Evolutionary conservation across 1,140 invertebrate genomes (phyloP).

Genomic region (Brachionus rubens): DNA sequence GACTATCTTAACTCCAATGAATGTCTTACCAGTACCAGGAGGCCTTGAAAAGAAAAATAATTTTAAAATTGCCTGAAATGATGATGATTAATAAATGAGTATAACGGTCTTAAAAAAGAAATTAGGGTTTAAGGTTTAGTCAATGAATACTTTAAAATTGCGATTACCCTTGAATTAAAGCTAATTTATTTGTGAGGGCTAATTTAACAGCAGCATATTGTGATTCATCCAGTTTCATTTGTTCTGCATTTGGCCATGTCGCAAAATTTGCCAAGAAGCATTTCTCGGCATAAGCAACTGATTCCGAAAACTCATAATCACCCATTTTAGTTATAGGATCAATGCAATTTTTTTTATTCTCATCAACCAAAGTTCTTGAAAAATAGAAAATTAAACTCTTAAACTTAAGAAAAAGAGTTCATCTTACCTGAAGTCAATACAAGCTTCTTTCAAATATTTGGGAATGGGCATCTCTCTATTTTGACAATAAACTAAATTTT

Average conservation of each 20-base stretch:
- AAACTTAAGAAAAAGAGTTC: no score
- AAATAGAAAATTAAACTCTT: no score
- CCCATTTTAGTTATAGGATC: background rate
- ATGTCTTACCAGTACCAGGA: conserved; percentile 79
- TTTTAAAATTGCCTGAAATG: conserved; percentile 69
- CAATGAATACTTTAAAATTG: background rate
- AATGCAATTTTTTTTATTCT: background rate
- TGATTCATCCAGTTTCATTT: conserved; percentile 55
- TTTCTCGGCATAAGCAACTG: background rate
- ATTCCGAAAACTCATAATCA: no score
- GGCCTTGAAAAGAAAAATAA: conserved; percentile 52
- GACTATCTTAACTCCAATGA: conserved; percentile 68
- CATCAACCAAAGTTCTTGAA: background rate
- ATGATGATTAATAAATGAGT: no score
- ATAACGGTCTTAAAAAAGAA: no score
- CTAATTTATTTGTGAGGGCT: conserved; percentile 61
- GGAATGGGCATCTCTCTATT: conserved; percentile 6
- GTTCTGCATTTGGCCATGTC: conserved; percentile 51
- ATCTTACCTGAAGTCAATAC: background rate
- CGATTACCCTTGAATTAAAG: conserved; percentile 68
- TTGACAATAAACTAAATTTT: conserved; percentile 51
- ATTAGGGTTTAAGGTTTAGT: no score
- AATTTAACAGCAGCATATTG: conserved; percentile 60
- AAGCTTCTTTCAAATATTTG: conserved; percentile 29
- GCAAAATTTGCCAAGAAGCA: conserved; percentile 33